Evolutionary conservation across 2,113 vertebrate species (phyloP).

Genomic region (Carollia perspicillata): DNA sequence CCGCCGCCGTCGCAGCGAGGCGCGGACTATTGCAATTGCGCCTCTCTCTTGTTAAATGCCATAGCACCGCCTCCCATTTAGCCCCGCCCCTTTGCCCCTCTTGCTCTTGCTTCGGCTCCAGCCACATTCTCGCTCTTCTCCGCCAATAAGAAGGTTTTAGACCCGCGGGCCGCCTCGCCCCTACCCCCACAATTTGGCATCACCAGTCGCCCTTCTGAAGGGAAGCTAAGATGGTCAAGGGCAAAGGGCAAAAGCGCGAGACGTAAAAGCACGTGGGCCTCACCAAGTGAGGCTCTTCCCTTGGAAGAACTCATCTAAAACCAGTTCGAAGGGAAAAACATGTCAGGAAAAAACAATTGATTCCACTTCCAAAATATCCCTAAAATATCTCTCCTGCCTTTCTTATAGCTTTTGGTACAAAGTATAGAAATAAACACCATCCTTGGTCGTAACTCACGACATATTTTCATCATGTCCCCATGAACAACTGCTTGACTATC

Average conservation of each 20-base stretch:
- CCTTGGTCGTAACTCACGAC: background rate
- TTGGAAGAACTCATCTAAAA: background rate
- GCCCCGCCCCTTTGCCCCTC: background rate
- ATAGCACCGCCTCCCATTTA: background rate
- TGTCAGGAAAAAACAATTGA: background rate
- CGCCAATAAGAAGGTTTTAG: background rate
- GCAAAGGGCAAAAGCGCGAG: constrained; percentile 50
- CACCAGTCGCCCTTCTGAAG: background rate
- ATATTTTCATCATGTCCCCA: background rate
- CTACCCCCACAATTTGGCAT: background rate
- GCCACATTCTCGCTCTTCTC: background rate
- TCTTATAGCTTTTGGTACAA: background rate
- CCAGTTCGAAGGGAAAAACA: background rate
- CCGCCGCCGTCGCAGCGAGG: constrained; percentile 46
- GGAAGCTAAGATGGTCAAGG: background rate
- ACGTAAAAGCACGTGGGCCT: constrained; percentile 38
- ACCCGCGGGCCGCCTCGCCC: background rate
- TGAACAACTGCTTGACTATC: background rate
- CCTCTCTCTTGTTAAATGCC: background rate
- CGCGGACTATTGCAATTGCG: background rate
- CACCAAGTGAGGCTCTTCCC: background rate
- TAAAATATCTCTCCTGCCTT: background rate
- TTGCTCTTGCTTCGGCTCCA: background rate
- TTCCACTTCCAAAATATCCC: background rate
- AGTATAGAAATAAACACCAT: background rate